phyloP scores from a whole-genome alignment of 2,888 invertebrate species.

The Morpho helenor region DNA sequence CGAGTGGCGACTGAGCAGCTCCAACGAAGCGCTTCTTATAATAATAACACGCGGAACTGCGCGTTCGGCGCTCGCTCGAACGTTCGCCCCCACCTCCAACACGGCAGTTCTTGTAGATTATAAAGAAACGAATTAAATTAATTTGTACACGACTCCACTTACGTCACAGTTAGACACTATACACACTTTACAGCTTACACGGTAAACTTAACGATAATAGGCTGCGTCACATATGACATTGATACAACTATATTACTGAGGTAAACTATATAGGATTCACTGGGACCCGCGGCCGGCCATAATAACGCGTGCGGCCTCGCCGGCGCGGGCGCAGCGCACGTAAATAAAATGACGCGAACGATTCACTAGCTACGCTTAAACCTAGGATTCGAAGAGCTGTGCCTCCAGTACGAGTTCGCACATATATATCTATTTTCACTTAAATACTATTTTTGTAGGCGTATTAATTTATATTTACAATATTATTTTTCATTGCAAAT shows the following conservation, averaged over 20 bases:
- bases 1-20: conserved; percentile 43
- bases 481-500: too few species aligned
- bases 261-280: conserved; percentile 72
- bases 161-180: conserved; percentile 49
- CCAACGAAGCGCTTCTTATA: conserved; percentile 44
- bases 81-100: conserved; percentile 16
- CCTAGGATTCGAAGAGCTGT: conserved; percentile 67
- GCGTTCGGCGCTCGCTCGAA: conserved; percentile 38
- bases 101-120: conserved; percentile 34
- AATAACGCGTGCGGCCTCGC: conserved; percentile 14
- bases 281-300: conserved; percentile 1
- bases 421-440: too few species aligned
- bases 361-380: conserved; percentile 66
- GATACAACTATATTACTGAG: conserved; percentile 72
- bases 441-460: too few species aligned
- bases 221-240: conserved; percentile 74
- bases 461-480: too few species aligned
- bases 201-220: conserved; percentile 74
- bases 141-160: conserved; percentile 68
- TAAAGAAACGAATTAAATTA: conserved; percentile 57
- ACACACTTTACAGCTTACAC: conserved; percentile 69
- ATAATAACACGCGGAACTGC: conserved; percentile 40
- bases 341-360: conserved; percentile 51
- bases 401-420: conserved; percentile 15
- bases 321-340: conserved; percentile 29